Base-by-base conservation (phyloP, 2,888 invertebrate species). In the Ganaspis brasiliensis region DNA sequence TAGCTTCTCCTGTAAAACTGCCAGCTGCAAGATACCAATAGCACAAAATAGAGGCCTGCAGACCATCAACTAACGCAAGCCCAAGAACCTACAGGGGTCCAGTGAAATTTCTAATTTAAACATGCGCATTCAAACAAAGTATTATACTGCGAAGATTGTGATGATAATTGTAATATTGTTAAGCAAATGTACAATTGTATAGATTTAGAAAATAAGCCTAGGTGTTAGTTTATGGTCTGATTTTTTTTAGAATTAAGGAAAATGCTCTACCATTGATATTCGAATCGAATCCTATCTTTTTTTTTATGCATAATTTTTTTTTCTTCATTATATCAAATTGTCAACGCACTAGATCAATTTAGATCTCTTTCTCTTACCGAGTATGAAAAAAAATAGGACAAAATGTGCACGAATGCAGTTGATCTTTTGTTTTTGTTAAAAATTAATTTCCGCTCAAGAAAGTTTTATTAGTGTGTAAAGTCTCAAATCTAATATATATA, bases 221-320 rank as follows among this genome's bases (percentile, higher is more conserved):
- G 82, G 80, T 85, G 87, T 91, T 91, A 90, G 90, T 90, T 91
- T 89, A 91, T 90, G 90, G 89, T 91, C 90, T 91, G 89, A 89
- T 82, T 81, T 79, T 86, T 31, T 4, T 2, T 31, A 31, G 82
- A 82, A 72, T 81, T 82, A 79, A 78, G 74, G 24, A n/a, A 45
- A 19, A 40, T 24, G 67, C 21, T 37, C 45, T 67, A 67, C 45
- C 67, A 40, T 40, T 67, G n/a, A 21, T 67, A 67, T 40, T 67
- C 6, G 10, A 45, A n/a, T 21, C 40, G 14, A 26, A 26, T 63
- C 21, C 2, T 35, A 16, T 61, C 35, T 37, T 61, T 59, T 19
- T 21, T 61, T 61, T 52, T 21, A 21, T n/a, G 9, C 10, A 24
- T 56, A 14, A 40, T 24, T 16, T n/a, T 24, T 3, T 40, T 24